Base-by-base conservation (phyloP, 2,113 vertebrate species). In the Campylomormyrus tamandua region DNA sequence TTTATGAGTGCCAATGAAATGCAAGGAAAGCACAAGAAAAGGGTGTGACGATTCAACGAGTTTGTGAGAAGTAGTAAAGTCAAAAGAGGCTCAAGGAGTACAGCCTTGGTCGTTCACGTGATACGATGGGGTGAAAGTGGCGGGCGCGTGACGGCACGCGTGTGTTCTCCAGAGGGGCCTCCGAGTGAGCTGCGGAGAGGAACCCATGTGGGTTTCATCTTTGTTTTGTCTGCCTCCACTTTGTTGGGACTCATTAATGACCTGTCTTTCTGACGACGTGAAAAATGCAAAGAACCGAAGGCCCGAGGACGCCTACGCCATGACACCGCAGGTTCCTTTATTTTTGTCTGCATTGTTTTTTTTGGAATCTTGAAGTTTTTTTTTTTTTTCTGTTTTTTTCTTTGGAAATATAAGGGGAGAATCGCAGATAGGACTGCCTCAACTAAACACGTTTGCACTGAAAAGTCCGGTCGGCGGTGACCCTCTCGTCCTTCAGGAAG, bases 391-490 rank as follows among this genome's bases (percentile, higher is more conserved):
- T 94, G 27, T 86, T 90, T 89, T 89, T 90, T 52, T 13, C 80
- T 58, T 90, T 66, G 87, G 90, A 90, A 74, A 90, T 91, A 88
- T 89, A 91, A 89, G 35, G 89, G 89, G 91, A 91, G 88, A 91
- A 90, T 80, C 96, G 95, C 96, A 97, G 96, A 96, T 96, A 96
- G 96, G 96, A 97, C 96, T 97, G 97, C 97, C 96, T 97, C 97
- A 96, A 96, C 96, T 96, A 97, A 96, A 96, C 96, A 97, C 95
- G 96, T 98, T 98, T 98, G 97, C 97, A 98, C 97, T 98, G 97
- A 97, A 97, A 96, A 95, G 96, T 96, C 96, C 96, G 96, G 96
- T 97, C 95, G 96, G 96, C 96, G 96, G 97, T 96, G 97, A 96
- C 97, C 97, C 97, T 97, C 97, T 96, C 97, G 96, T 95, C 96